These are phyloP conservation scores for Heteropelma amictum DNA, from an alignment of 2,888 invertebrate genomes.

Conservation along the genomic window DNA sequence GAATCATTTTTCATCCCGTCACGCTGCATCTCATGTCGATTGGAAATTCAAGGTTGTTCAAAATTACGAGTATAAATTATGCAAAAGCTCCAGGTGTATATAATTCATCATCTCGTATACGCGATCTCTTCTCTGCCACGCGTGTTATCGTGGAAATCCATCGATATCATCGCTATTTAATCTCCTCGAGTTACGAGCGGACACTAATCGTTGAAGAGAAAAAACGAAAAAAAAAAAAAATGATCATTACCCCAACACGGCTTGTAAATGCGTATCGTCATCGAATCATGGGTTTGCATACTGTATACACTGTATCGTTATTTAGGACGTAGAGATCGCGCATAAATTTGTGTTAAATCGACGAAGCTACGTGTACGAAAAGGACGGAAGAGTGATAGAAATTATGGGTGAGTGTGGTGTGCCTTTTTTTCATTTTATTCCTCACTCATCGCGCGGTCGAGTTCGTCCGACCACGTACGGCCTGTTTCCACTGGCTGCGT, in stretches of 20 bases:
- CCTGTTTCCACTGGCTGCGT: constrained; percentile 52
- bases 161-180: neutral
- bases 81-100: too few relatives aligned
- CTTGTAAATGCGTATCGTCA: neutral
- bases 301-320: neutral
- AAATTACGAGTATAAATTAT: constrained; percentile 7
- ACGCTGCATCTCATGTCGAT: neutral
- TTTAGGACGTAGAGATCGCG: neutral
- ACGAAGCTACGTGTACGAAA: constrained; percentile 17
- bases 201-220: neutral
- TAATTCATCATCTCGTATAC: neutral
- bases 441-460: constrained; percentile 40
- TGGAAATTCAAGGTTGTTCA: constrained; percentile 7
- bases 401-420: neutral
- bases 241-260: neutral
- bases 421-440: constrained; percentile 26
- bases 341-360: constrained; percentile 11
- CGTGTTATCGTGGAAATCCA: neutral
- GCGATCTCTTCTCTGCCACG: neutral
- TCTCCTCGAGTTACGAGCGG: constrained; percentile 1
- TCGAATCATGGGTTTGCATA: neutral
- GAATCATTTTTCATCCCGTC: neutral
- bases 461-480: constrained; percentile 54
- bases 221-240: neutral
- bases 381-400: constrained; percentile 16